Evolutionary conservation across 2,113 vertebrate species (phyloP).

Genomic region (Pantherophis guttatus): DNA sequence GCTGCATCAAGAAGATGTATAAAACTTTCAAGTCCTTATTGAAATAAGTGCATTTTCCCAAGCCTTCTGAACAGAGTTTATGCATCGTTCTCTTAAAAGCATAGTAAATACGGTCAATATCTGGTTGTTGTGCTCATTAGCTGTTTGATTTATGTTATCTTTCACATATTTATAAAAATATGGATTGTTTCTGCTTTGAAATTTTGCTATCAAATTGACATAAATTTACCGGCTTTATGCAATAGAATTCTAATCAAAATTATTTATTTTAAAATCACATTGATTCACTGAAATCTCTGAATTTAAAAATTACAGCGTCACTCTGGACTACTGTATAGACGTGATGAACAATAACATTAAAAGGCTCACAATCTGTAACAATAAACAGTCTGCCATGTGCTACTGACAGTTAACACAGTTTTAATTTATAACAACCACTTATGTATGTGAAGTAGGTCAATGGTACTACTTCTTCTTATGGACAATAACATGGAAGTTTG

Average conservation of each 20-base stretch:
- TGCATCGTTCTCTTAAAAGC: background rate
- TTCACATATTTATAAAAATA: background rate
- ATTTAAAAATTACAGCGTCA: background rate
- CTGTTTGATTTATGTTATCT: background rate
- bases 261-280: background rate
- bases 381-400: background rate
- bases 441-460: background rate
- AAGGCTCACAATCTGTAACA: background rate
- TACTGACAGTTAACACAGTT: background rate
- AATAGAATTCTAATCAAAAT: background rate
- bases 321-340: background rate
- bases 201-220: background rate
- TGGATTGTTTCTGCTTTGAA: background rate
- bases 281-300: background rate
- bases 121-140: background rate
- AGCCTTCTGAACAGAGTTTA: background rate
- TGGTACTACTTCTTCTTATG: background rate
- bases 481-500: background rate
- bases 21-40: background rate
- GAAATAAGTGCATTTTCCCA: background rate
- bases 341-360: background rate
- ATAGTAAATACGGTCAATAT: background rate
- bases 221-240: background rate
- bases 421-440: background rate
- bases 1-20: background rate